These are phyloP conservation scores for Numenius phaeopus DNA, from an alignment of 2,797 vertebrate species.

Conservation along the genomic window DNA sequence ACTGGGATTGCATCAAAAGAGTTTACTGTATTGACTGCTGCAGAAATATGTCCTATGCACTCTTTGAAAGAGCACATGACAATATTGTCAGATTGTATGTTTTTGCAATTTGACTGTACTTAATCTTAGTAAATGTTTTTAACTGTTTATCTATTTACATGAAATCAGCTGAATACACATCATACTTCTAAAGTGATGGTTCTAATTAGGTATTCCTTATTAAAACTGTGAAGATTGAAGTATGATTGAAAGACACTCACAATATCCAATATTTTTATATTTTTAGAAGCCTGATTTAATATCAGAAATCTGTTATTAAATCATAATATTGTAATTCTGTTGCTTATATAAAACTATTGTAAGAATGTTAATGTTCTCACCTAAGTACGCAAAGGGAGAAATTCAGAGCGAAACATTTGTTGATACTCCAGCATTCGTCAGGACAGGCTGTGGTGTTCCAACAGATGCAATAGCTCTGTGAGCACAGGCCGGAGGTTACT, in stretches of 20 bases:
- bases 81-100: slow-evolving; percentile 61
- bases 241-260: slow-evolving; percentile 59
- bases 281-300: slow-evolving; percentile 66
- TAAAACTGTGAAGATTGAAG: slow-evolving; percentile 69
- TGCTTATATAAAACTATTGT: slow-evolving; percentile 42
- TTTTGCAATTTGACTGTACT: slow-evolving; percentile 70
- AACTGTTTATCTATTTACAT: slow-evolving; percentile 57
- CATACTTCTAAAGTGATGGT: slow-evolving; percentile 27
- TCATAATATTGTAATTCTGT: slow-evolving; percentile 15
- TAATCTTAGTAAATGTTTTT: slow-evolving; percentile 67
- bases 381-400: neutral
- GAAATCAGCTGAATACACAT: slow-evolving; percentile 46
- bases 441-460: neutral
- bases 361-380: slow-evolving; percentile 32
- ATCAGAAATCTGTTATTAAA: slow-evolving; percentile 45
- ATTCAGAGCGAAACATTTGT: neutral
- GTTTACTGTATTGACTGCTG: slow-evolving; percentile 69
- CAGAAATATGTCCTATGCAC: slow-evolving; percentile 76
- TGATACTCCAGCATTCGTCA: neutral
- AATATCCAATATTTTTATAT: slow-evolving; percentile 71
- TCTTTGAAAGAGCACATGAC: slow-evolving; percentile 76
- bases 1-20: slow-evolving; percentile 50
- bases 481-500: neutral
- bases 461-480: neutral
- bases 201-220: slow-evolving; percentile 53